phyloP scores from a whole-genome alignment of 2,888 invertebrate species.

The Drosophila engyochracea region DNA sequence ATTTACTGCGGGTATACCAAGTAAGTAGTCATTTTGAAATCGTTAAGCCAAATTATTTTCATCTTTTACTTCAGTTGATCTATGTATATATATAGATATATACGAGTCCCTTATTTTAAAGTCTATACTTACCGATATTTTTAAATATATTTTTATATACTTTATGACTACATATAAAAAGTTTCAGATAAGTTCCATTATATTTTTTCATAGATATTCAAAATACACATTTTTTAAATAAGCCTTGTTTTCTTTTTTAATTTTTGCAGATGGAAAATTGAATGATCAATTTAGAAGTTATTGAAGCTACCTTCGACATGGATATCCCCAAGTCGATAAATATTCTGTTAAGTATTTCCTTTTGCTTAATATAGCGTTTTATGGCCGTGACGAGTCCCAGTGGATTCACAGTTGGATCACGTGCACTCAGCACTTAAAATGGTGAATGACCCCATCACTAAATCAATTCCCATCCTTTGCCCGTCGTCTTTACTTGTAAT shows the following conservation, averaged over 20 bases:
- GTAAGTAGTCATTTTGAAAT: not conserved
- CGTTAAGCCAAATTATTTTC: not conserved
- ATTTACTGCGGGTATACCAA: not conserved
- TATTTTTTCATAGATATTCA: not conserved
- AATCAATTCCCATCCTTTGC: conserved; percentile 1
- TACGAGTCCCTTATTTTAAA: not conserved
- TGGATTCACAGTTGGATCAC: conserved; percentile 38
- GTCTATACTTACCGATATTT: not conserved
- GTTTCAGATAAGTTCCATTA: not conserved
- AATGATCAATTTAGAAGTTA: not conserved
- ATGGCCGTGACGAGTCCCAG: conserved; percentile 13
- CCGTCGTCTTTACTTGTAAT: conserved; percentile 4
- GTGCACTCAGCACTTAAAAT: conserved; percentile 26
- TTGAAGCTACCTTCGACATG: no score
- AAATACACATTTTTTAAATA: not conserved
- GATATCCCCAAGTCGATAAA: not conserved
- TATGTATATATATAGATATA: not conserved
- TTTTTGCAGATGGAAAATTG: not conserved
- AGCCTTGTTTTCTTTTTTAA: not conserved
- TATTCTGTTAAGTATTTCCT: not conserved
- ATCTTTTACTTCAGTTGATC: not conserved
- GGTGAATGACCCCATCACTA: conserved; percentile 1
- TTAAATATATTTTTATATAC: not conserved
- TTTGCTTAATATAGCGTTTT: conserved; percentile 20
- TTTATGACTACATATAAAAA: not conserved